Conservation (phyloP, 2,888 invertebrate species). For the Lepidonotus clava region DNA sequence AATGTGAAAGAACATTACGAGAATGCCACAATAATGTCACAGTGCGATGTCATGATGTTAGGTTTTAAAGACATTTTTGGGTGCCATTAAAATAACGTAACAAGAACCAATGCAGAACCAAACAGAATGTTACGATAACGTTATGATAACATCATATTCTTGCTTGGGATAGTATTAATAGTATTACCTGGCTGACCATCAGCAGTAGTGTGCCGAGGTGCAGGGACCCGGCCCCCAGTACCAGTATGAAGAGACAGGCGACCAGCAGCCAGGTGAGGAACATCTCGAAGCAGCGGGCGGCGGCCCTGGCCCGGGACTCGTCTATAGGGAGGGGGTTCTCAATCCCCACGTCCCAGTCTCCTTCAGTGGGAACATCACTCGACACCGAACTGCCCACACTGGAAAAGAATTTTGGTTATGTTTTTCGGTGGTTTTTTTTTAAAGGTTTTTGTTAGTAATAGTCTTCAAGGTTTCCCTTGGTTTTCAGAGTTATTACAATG, state of each 20-base stretch:
- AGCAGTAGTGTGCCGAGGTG: not conserved
- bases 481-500: not conserved
- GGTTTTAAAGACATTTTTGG: no score
- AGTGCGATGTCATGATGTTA: no score
- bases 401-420: not conserved
- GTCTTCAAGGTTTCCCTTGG: not conserved
- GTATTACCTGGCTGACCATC: conserved; percentile 4
- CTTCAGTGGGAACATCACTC: not conserved
- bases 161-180: not conserved
- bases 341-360: not conserved
- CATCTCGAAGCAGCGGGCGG: conserved; percentile 11
- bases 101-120: no score
- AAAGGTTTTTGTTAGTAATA: not conserved
- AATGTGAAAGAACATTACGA: no score
- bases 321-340: not conserved
- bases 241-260: not conserved
- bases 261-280: conserved; percentile 16
- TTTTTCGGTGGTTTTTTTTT: not conserved
- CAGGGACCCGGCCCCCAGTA: not conserved
- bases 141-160: no score
- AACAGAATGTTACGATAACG: no score
- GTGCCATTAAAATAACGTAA: no score
- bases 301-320: not conserved
- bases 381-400: not conserved
- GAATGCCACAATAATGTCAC: no score